Evolutionary conservation across 30 jellyfish, hydroid and myxozoan species (phyloP).

Genomic region (Hydra vulgaris): DNA sequence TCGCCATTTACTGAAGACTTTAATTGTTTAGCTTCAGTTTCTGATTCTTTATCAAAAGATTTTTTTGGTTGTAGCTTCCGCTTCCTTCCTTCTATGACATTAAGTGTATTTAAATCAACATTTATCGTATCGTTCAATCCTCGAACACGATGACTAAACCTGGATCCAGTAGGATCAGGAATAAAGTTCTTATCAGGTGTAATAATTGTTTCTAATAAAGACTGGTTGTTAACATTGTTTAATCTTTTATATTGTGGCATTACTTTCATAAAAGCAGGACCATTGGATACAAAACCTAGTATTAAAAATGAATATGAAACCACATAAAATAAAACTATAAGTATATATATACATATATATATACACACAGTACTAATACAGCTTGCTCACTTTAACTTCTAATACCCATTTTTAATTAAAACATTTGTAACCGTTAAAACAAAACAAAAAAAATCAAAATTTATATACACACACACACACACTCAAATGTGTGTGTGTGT

Average conservation of each 20-base stretch:
- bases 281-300: neutral
- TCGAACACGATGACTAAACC: conserved; percentile 39
- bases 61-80: neutral
- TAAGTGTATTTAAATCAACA: conserved; percentile 6
- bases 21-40: neutral
- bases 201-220: neutral
- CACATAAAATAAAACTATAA: too few species aligned
- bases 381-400: too few species aligned
- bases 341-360: too few species aligned
- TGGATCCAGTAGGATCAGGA: conserved; percentile 22
- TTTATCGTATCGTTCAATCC: conserved; percentile 14
- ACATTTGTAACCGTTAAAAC: too few species aligned
- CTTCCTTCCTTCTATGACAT: neutral
- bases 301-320: too few species aligned
- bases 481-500: too few species aligned
- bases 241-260: neutral
- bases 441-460: too few species aligned
- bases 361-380: too few species aligned
- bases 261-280: conserved; percentile 15
- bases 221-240: neutral
- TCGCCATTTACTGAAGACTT: neutral
- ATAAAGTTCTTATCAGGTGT: neutral
- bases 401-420: too few species aligned
- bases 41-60: neutral
- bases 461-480: too few species aligned